Evolutionary conservation across 2,797 vertebrate species (phyloP), one percentile per base, ranked within the genome.

Genomic region (Mormyrus proboscirostris): DNA sequence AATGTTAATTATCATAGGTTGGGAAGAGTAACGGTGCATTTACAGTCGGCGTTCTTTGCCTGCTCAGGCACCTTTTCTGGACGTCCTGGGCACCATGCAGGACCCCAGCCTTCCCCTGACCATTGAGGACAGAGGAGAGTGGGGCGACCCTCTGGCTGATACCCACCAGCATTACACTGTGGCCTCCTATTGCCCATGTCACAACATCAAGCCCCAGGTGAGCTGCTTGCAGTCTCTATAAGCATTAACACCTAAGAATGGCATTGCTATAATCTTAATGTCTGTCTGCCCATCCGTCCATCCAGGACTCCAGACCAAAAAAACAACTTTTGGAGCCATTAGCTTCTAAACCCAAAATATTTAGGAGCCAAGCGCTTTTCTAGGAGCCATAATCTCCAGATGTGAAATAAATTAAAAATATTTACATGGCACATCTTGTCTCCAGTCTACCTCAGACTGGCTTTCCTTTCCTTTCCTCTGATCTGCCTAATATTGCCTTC

Each of bases 201-300:
- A 97, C 92, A 99, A 99, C 94, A 98, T 99, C 90, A 96, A 94
- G 84, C 94, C 97, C 93, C 98, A 99, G 98, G 99, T 99, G 96
- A 91, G 73, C 88, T 38, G 50, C 38, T 29, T 22, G 9, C 8
- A 22, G 73, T 79, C 38, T n/a, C 33, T 19, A 16, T 79, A 79
- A 79, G 38, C 73, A 9, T 79, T 44, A 84, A 19, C 8, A 25
- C 7, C 41, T 12, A 84, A 50, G n/a, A 22, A 50, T 44, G 19
- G n/a, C 22, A 50, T 49, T 38, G 5, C 44, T 44, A 22, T 84
- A 50, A 84, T 47, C 41, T 84, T 10, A 9, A 47, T 47, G 22
- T 65, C 22, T 12, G 22, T 65, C 59, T 3, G 4, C 29, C 25
- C 22, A 10, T 65, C 62, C n/a, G 33, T 33, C 29, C 12, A 73